phyloP scores from a whole-genome alignment of 2,888 invertebrate species.

The Gymnocheta viridis region DNA sequence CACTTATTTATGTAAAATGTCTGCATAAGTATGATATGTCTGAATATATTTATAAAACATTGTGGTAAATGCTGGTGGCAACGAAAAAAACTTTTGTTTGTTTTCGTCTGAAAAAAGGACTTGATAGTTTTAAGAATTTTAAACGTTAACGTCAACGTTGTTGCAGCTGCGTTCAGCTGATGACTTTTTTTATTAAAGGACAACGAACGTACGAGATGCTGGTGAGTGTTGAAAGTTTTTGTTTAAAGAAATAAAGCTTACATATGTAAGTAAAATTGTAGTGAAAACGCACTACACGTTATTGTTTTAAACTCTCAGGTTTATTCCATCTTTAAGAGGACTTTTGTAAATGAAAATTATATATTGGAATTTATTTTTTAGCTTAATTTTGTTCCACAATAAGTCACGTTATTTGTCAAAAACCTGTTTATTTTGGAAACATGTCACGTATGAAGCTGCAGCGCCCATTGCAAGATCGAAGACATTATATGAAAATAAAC shows the following conservation, averaged over 20 bases:
- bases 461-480: too few species aligned
- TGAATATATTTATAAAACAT: conserved; percentile 26
- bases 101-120: conserved; percentile 47
- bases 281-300: neutral
- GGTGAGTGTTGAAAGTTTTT: conserved; percentile 23
- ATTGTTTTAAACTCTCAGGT: neutral
- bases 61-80: neutral
- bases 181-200: conserved; percentile 44
- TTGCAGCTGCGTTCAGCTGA: conserved; percentile 22
- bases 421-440: too few species aligned
- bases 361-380: neutral
- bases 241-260: neutral
- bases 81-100: conserved; percentile 17
- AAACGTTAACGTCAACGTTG: neutral
- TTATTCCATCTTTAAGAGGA: neutral
- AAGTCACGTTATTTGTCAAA: too few species aligned
- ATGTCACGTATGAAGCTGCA: too few species aligned
- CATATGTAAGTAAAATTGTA: neutral
- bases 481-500: too few species aligned
- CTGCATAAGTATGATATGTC: conserved; percentile 30
- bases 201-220: conserved; percentile 63
- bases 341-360: neutral
- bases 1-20: conserved; percentile 14
- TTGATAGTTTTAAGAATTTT: conserved; percentile 39
- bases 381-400: too few species aligned